These are phyloP conservation scores for Harpagoxenus sublaevis DNA, from an alignment of 2,888 invertebrate species.

Conservation along the genomic window DNA sequence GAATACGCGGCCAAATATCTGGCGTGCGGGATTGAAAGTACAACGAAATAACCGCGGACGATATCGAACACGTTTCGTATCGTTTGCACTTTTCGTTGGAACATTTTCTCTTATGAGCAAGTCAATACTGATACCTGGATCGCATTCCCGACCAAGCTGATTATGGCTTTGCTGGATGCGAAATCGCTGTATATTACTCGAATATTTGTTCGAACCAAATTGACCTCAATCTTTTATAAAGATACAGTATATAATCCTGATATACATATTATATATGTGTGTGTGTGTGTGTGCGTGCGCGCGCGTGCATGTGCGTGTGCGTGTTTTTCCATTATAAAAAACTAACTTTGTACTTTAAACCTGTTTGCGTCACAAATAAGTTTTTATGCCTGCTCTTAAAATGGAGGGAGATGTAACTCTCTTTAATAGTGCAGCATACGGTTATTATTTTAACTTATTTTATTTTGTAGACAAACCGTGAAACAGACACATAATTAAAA, in stretches of 20 bases:
- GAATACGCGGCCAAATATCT: conserved; percentile 35
- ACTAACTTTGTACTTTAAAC: background rate
- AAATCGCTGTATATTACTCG: conserved; percentile 2
- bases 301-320: too few relatives aligned
- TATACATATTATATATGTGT: background rate
- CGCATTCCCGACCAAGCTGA: conserved; percentile 26
- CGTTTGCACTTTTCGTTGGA: conserved; percentile 20
- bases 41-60: conserved; percentile 14
- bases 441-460: background rate
- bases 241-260: background rate
- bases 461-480: background rate
- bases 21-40: conserved; percentile 8
- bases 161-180: background rate
- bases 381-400: background rate
- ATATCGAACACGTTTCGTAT: conserved; percentile 29
- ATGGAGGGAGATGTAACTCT: background rate
- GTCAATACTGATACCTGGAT: conserved; percentile 24
- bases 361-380: background rate
- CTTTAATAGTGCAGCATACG: background rate
- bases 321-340: background rate
- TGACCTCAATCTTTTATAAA: conserved; percentile 9
- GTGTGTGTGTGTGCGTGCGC: too few relatives aligned
- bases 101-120: conserved; percentile 36
- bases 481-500: background rate
- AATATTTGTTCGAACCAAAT: conserved; percentile 31